These are phyloP conservation scores for Callionymus lyra DNA, from an alignment of 2,113 vertebrate genomes.

Conservation along the genomic window DNA sequence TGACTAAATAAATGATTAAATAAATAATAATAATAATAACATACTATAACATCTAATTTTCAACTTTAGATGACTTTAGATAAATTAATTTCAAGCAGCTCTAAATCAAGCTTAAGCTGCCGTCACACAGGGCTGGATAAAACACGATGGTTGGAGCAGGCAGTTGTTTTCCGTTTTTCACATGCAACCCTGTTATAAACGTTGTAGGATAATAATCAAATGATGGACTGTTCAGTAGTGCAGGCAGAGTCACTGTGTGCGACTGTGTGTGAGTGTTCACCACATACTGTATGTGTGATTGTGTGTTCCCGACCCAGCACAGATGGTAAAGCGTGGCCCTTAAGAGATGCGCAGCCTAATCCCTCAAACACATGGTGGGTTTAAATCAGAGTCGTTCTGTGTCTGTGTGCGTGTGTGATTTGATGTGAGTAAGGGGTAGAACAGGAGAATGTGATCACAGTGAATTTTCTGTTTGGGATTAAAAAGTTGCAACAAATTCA, in stretches of 20 bases:
- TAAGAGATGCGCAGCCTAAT: slow-evolving; percentile 40
- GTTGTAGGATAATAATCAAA: slow-evolving; percentile 1
- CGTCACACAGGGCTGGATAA: too few relatives aligned
- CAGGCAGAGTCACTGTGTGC: background rate
- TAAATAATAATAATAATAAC: too few relatives aligned
- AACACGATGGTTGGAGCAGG: too few relatives aligned
- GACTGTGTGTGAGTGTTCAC: slow-evolving; percentile 2
- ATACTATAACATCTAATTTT: slow-evolving; percentile 1
- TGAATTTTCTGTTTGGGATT: too few relatives aligned
- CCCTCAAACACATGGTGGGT: slow-evolving; percentile 45
- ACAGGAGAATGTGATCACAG: too few relatives aligned
- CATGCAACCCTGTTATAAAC: background rate
- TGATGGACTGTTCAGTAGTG: slow-evolving; percentile 1
- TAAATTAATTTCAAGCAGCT: slow-evolving; percentile 18
- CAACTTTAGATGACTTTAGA: slow-evolving; percentile 7
- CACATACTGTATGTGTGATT: slow-evolving; percentile 2
- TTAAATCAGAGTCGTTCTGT: slow-evolving; percentile 7
- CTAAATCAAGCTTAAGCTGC: slow-evolving; percentile 8
- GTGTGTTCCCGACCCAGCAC: slow-evolving; percentile 29
- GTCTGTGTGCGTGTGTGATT: slow-evolving; percentile 12
- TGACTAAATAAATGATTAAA: too few relatives aligned
- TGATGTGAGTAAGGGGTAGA: background rate
- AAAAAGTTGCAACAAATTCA: too few relatives aligned
- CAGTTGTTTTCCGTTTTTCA: slow-evolving; percentile 1
- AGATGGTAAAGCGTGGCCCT: slow-evolving; percentile 42